Evolutionary conservation across 2,113 vertebrate genomes (phyloP).

Genomic region (Grammomys surdaster): DNA sequence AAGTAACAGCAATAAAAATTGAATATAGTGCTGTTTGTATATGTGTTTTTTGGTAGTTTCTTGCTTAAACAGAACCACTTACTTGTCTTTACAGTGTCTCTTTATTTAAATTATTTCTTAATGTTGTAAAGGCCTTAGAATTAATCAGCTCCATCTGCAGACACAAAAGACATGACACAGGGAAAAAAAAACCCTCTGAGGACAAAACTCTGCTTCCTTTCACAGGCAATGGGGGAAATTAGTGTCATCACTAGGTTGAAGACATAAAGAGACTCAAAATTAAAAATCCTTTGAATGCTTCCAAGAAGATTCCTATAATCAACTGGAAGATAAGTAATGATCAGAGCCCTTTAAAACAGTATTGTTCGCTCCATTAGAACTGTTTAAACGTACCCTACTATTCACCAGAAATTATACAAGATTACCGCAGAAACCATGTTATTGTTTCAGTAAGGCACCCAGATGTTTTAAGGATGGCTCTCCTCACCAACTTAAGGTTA

Average conservation of each 20-base stretch:
- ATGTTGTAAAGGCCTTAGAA: slow-evolving; percentile 81
- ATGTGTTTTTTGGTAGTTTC: slow-evolving; percentile 1
- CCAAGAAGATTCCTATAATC: slow-evolving; percentile 92
- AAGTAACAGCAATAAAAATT: slow-evolving; percentile 59
- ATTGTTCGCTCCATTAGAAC: slow-evolving; percentile 90
- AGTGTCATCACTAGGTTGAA: slow-evolving; percentile 90
- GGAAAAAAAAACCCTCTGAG: slow-evolving; percentile 83
- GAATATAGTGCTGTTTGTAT: neutral
- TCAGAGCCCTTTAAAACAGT: slow-evolving; percentile 92
- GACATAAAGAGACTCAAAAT: slow-evolving; percentile 91
- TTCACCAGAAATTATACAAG: slow-evolving; percentile 92
- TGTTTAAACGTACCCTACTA: slow-evolving; percentile 91
- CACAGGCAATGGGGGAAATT: slow-evolving; percentile 90
- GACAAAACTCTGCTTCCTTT: slow-evolving; percentile 88
- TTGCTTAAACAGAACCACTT: slow-evolving; percentile 71
- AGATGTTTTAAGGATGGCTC: slow-evolving; percentile 90
- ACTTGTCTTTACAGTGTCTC: slow-evolving; percentile 49
- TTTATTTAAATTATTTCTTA: slow-evolving; percentile 81
- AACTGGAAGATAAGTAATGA: slow-evolving; percentile 94
- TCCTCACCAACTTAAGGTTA: slow-evolving; percentile 81
- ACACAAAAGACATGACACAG: slow-evolving; percentile 89
- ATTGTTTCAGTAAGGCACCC: slow-evolving; percentile 90
- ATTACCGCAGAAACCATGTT: slow-evolving; percentile 85
- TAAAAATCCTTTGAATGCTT: slow-evolving; percentile 91
- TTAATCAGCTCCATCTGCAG: slow-evolving; percentile 90